Evolutionary conservation across 2,113 vertebrate species (phyloP), one percentile per base, ranked within the genome.

Genomic region (Rostratula benghalensis): DNA sequence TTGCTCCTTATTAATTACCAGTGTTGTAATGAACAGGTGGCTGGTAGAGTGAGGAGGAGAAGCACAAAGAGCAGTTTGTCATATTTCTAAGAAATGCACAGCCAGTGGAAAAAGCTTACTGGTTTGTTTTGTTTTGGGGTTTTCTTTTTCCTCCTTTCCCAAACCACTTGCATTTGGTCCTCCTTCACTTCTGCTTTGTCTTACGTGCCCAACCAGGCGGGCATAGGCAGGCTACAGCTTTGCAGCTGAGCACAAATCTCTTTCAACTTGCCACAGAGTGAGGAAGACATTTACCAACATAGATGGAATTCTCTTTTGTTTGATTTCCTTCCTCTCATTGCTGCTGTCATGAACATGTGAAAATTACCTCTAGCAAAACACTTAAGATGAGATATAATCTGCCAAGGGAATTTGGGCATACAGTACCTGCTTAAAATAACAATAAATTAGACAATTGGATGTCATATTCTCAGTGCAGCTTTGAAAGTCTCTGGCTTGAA

Each of bases 371-470:
- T 67, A 94, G 92, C 91, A 59, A 91, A 96, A 87, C 89, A 95
- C 84, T 95, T 91, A 93, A 90, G 19, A 50, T 85, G 94, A 96
- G 88, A 92, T 94, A 78, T 54, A 89, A 94, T 95, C 94, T 96
- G 80, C 96, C 89, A 76, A 73, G 92, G 95, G 94, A 88, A 90
- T 93, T 94, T 91, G 87, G 65, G 89, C 92, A 69, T 63, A 25
- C 33, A 91, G 77, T 93, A 93, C 83, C 95, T 96, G 77, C 86
- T 96, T 96, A 96, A 95, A 96, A 93, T 93, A 94, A 96, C 92
- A 93, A 86, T 95, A 94, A 95, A 93, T 96, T 90, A 96, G 69
- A 51, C 88, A 82, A 73, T 83, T 78, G 88, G 73, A 89, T 94
- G 90, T 75, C 31, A 16, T 87, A 54, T 87, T 92, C 71, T 92